Conservation (phyloP, 2,113 vertebrate species). For the Lophotis ruficrista region DNA sequence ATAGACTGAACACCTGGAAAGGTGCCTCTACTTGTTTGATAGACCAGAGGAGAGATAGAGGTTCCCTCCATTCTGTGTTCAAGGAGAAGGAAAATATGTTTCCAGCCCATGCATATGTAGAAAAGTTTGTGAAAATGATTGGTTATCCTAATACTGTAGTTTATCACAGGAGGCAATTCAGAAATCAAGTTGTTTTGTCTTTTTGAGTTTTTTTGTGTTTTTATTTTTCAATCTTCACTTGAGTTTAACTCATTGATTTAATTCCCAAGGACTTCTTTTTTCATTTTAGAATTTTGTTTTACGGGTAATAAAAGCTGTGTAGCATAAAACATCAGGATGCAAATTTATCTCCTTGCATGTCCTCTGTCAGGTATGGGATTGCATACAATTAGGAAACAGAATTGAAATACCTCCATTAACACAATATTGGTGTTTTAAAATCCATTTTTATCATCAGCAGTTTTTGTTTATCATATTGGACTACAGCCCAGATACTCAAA, state of each 20-base stretch:
- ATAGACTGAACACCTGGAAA: background rate
- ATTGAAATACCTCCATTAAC: background rate
- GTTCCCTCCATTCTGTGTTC: background rate
- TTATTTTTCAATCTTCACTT: background rate
- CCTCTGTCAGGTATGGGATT: background rate
- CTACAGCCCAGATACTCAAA: background rate
- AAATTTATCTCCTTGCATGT: background rate
- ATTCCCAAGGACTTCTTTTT: background rate
- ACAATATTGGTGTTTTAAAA: background rate
- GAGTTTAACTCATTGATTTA: background rate
- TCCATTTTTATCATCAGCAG: background rate
- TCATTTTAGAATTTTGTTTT: background rate
- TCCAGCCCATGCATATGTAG: background rate
- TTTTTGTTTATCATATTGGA: constrained; percentile 19
- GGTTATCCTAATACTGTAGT: background rate
- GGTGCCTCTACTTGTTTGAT: background rate
- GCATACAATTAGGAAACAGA: background rate
- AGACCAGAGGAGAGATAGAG: background rate
- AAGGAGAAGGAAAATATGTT: background rate
- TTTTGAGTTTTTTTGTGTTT: background rate
- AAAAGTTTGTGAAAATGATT: background rate
- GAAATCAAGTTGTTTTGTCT: background rate
- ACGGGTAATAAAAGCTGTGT: background rate
- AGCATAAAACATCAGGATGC: background rate
- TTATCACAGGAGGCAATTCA: background rate